A percentile compares a stretch with the other conserved stretches of the same genome.
These are phyloP conservation scores for Tetrao urogallus DNA, from an alignment of 2,113 vertebrate species.

Conservation along the genomic window DNA sequence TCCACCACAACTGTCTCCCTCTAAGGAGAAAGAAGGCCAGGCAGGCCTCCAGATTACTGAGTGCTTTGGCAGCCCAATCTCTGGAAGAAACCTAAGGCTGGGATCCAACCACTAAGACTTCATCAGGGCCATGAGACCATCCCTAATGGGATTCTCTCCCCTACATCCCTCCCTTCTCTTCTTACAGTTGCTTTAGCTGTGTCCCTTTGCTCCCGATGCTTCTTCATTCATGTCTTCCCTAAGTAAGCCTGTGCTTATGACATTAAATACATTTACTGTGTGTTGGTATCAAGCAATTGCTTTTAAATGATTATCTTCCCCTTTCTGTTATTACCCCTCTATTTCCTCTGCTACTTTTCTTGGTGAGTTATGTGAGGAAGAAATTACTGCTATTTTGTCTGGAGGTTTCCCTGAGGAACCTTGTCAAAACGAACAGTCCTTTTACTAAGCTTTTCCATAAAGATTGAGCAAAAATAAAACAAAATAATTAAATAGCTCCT, in stretches of 20 bases:
- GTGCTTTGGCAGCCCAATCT: background rate
- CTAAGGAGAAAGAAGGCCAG: background rate
- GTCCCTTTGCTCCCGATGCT: conserved; percentile 17
- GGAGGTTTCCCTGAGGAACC: conserved; percentile 31
- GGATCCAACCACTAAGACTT: background rate
- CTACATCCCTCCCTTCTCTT: background rate
- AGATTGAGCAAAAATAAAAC: conserved; percentile 40
- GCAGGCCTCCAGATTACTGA: background rate
- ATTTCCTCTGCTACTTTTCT: conserved; percentile 42
- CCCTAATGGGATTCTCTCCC: background rate
- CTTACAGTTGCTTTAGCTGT: conserved; percentile 32
- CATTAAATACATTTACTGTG: conserved; percentile 10
- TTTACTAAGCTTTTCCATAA: conserved; percentile 24
- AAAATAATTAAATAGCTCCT: conserved; percentile 58
- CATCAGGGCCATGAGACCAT: background rate
- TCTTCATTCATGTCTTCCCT: background rate
- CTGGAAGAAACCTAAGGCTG: background rate
- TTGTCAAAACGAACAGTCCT: conserved; percentile 39
- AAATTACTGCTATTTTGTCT: conserved; percentile 59
- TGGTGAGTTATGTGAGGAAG: conserved; percentile 36
- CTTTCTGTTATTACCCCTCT: conserved; percentile 25
- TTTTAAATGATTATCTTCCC: conserved; percentile 35
- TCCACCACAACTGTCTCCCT: background rate
- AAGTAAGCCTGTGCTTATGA: conserved; percentile 25
- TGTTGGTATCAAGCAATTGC: background rate